A percentile compares a stretch with the other conserved stretches of the same genome.
These are phyloP conservation scores for Ovis canadensis DNA, from an alignment of 2,113 vertebrate genomes.

Conservation along the genomic window DNA sequence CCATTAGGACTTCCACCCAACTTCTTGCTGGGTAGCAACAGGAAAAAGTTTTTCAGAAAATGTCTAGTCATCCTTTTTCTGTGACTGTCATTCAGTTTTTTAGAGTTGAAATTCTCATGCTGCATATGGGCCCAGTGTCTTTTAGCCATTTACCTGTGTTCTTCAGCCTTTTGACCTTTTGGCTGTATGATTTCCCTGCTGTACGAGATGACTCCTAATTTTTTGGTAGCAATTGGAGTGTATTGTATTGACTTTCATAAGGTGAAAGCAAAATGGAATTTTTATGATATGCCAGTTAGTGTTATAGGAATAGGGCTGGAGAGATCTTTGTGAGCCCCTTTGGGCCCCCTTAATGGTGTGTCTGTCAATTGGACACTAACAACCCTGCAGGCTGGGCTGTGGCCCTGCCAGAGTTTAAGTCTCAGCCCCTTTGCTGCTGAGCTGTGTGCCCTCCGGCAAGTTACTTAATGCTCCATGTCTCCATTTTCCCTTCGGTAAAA, in stretches of 20 bases:
- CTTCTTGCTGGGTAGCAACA: not conserved
- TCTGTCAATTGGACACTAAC: not conserved
- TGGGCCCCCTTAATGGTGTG: not conserved
- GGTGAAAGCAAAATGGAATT: constrained; percentile 6
- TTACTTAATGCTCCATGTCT: not conserved
- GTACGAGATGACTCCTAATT: not conserved
- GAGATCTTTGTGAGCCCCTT: not conserved
- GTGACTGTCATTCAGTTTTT: not conserved
- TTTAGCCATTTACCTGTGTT: not conserved
- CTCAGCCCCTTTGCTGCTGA: not conserved
- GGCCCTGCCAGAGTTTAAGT: not conserved
- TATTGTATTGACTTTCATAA: constrained; percentile 16
- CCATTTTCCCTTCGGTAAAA: not conserved
- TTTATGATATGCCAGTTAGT: not conserved
- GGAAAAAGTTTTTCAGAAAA: not conserved
- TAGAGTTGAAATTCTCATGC: not conserved
- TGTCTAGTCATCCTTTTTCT: not conserved
- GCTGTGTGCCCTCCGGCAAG: not conserved
- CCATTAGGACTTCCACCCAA: not conserved
- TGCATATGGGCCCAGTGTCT: not conserved
- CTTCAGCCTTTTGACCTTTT: constrained; percentile 37
- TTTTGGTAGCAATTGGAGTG: not conserved
- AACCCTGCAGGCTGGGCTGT: accelerated
- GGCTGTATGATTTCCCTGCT: not conserved
- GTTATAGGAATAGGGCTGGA: not conserved